Conservation (phyloP, 2,113 vertebrate genomes). For the Anarhynchus alexandrinus region DNA sequence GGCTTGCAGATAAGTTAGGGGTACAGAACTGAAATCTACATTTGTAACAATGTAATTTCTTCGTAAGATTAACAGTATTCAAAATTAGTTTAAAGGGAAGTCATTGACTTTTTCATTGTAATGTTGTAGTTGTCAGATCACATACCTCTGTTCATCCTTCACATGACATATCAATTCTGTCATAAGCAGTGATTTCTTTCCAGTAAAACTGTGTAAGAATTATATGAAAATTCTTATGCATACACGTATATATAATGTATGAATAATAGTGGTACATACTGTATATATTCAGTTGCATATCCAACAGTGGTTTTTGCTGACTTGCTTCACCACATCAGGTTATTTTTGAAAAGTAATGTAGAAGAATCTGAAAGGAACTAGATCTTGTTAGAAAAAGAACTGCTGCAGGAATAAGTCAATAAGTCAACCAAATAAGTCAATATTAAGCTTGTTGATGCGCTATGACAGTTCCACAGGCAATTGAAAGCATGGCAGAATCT, state of each 20-base stretch:
- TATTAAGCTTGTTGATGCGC: neutral
- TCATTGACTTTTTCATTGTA: neutral
- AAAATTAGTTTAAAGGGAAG: neutral
- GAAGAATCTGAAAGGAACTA: neutral
- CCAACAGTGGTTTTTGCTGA: neutral
- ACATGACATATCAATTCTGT: neutral
- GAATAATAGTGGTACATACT: neutral
- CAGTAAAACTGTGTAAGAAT: neutral
- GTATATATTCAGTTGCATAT: neutral
- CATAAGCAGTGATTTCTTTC: neutral
- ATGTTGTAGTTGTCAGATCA: neutral
- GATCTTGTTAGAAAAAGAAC: neutral
- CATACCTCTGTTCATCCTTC: neutral
- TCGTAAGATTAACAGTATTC: neutral
- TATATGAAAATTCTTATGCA: neutral
- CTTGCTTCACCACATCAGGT: neutral
- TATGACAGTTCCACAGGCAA: neutral
- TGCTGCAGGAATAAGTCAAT: neutral
- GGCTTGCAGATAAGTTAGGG: neutral
- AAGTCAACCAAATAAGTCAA: neutral
- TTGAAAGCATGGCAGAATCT: neutral
- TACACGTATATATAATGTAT: neutral
- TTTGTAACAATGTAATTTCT: neutral
- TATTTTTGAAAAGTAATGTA: neutral
- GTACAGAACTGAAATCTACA: neutral